Conservation (phyloP, 1,140 invertebrate species). For the Belonocnema kinseyi region DNA sequence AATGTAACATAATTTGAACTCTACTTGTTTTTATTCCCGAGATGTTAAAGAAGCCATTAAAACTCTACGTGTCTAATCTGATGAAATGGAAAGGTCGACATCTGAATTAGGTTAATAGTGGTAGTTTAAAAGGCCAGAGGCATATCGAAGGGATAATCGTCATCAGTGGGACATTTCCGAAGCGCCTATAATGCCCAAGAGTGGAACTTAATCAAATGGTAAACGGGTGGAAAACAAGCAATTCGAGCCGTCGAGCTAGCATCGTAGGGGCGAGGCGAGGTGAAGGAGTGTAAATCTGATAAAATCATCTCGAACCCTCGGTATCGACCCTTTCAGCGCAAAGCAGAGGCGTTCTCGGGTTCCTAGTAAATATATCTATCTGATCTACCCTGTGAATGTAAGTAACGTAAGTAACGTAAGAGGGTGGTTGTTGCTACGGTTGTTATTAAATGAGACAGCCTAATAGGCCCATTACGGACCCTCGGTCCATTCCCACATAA, state of each 20-base stretch:
- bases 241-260: constrained; percentile 59
- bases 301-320: constrained; percentile 72
- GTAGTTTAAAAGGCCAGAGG: constrained; percentile 19
- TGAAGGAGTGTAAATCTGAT: constrained; percentile 71
- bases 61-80: background rate
- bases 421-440: constrained; percentile 72
- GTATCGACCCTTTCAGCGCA: constrained; percentile 46
- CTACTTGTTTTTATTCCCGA: too few species aligned
- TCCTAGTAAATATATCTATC: constrained; percentile 63
- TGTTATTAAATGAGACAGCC: constrained; percentile 77
- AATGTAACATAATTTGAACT: too few species aligned
- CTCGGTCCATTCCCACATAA: constrained; percentile 72
- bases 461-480: constrained; percentile 76
- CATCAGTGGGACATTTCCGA: constrained; percentile 1
- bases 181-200: constrained; percentile 49
- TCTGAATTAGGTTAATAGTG: constrained; percentile 12
- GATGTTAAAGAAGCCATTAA: too few species aligned
- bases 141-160: constrained; percentile 9
- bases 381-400: constrained; percentile 56
- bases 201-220: constrained; percentile 73
- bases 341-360: constrained; percentile 51
- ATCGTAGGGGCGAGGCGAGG: constrained; percentile 54
- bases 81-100: background rate
- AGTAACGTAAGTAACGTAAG: constrained; percentile 73
- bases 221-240: constrained; percentile 76